Conservation (phyloP, 2,113 vertebrate genomes). For the Apteryx owenii region DNA sequence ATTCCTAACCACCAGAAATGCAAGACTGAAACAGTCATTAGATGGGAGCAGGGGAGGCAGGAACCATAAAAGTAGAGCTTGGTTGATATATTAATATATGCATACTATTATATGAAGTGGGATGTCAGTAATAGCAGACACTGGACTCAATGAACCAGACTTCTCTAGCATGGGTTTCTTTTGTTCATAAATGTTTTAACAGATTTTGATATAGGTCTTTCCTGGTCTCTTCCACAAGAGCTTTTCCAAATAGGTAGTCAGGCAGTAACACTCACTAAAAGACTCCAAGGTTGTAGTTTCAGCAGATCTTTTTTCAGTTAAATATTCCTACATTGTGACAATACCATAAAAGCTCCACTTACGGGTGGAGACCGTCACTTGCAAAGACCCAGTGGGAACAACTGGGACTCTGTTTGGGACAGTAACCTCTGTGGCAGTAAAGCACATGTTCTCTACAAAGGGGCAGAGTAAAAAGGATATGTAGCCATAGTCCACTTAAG, state of each 20-base stretch:
- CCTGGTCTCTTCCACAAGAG: background rate
- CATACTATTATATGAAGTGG: background rate
- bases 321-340: background rate
- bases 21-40: background rate
- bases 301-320: background rate
- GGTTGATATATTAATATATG: background rate
- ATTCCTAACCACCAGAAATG: background rate
- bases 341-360: background rate
- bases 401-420: background rate
- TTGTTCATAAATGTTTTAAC: background rate
- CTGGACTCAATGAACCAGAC: background rate
- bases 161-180: background rate
- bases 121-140: background rate
- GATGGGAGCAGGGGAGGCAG: background rate
- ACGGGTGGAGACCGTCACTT: too few relatives aligned
- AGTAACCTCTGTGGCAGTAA: background rate
- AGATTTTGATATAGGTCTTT: background rate
- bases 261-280: background rate
- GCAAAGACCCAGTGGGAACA: background rate
- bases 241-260: background rate
- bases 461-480: background rate
- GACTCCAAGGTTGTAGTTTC: background rate
- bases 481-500: background rate
- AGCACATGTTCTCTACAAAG: background rate
- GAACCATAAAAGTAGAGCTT: background rate